Conservation (phyloP, 2,888 invertebrate genomes). For the Trissoscelio sp. region DNA sequence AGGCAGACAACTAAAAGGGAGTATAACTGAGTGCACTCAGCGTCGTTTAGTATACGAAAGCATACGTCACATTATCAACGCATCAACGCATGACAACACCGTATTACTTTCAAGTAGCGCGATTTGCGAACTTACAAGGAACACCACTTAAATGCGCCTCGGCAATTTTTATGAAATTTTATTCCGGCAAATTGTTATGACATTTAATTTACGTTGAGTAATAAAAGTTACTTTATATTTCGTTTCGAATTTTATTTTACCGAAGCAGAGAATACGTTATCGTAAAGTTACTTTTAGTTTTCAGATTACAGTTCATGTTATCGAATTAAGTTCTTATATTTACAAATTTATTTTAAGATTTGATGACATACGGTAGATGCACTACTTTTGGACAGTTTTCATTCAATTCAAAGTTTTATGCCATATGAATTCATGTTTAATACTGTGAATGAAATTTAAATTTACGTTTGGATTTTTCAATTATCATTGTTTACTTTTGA, state of each 20-base stretch:
- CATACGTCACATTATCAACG: constrained; percentile 46
- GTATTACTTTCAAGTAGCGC: constrained; percentile 51
- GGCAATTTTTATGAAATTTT: constrained; percentile 14
- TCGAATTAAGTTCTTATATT: no score
- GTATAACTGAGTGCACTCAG: constrained; percentile 40
- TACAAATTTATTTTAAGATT: no score
- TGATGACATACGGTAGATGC: no score
- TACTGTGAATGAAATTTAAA: no score
- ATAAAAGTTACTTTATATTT: constrained; percentile 2
- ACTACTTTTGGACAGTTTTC: no score
- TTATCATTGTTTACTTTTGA: no score
- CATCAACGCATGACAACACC: constrained; percentile 51
- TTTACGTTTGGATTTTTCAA: no score
- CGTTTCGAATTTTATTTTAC: background rate
- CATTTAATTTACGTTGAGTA: constrained; percentile 18
- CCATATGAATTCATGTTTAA: no score
- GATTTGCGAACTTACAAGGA: constrained; percentile 42
- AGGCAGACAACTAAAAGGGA: constrained; percentile 30
- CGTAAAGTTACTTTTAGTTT: no score
- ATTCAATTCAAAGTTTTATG: no score
- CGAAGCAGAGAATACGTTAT: no score
- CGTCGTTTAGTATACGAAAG: constrained; percentile 38
- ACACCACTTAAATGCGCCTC: constrained; percentile 32
- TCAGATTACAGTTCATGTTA: no score
- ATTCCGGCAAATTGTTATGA: constrained; percentile 19